Base-by-base conservation (phyloP, 1,140 invertebrate genomes). In the Oscheius sp. region DNA sequence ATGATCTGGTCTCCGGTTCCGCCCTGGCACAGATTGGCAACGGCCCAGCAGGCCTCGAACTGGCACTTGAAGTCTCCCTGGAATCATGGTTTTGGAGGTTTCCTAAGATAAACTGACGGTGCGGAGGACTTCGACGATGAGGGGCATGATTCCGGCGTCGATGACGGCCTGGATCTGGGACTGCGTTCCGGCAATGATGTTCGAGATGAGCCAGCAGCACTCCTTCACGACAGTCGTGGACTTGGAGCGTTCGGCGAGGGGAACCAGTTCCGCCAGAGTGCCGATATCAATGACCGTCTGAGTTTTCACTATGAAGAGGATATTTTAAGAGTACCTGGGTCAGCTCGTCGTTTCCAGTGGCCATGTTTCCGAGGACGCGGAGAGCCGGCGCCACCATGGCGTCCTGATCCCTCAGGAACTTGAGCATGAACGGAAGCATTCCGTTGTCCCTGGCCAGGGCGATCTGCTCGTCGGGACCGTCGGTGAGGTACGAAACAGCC, bases 381-480 rank as follows among this genome's bases (percentile, higher is more conserved):
- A 78, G 45, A 7, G 75, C 65, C 7, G 77, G 77, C 10, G 76
- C 75, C 2, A 78, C 45, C 1, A 78, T 55, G 10, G 42, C 38
- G 10, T 78, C 69, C 0, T 70, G 15, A 18, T 69, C 59, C 1
- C 65, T 26, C n/a, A 78, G 59, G 32, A 36, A 55, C 32, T 15
- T 26, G 15, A 78, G 26, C 7, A 78, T 32, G 7, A n/a, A 18
- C 1, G 49, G 34, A 15, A 78, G 28, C 1, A 75, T 49, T 0
- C 77, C 77, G 18, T 29, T 26, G 13, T 68, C 55, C 3, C n/a
- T 18, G 20, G 68, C 67, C 31, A 76, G 64, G 7, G 38, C 38
- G 34, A 79, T 79, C 34, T 79, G 73, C 42, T 79, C 77, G 38
- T 79, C 77, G 20, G 77, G 65, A 29, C 73, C 77, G 59, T 79